These are phyloP conservation scores for Operophtera brumata DNA, from an alignment of 2,888 invertebrate genomes.

Conservation along the genomic window DNA sequence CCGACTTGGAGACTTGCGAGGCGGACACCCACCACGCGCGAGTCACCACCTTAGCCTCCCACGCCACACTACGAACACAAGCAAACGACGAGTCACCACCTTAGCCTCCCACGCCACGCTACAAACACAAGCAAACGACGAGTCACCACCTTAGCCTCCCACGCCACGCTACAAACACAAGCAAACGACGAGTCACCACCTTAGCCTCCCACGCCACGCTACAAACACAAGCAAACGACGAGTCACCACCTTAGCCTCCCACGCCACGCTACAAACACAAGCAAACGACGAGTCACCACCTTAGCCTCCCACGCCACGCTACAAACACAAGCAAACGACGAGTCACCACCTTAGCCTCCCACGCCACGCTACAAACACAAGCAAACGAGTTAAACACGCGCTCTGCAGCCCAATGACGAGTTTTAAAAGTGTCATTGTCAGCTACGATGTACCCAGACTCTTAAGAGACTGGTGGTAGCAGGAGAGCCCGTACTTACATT, in stretches of 20 bases:
- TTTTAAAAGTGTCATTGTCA: no score
- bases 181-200: slow-evolving; percentile 93
- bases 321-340: slow-evolving; percentile 68
- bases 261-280: slow-evolving; percentile 88
- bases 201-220: slow-evolving; percentile 99
- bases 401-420: no score
- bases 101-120: slow-evolving; percentile 99
- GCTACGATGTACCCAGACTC: no score
- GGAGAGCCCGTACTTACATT: no score
- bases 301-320: slow-evolving; percentile 99
- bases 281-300: slow-evolving; percentile 93
- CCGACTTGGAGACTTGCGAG: slow-evolving; percentile 97
- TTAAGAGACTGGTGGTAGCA: no score
- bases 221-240: slow-evolving; percentile 68
- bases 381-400: no score
- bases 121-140: slow-evolving; percentile 68
- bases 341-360: slow-evolving; percentile 98
- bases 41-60: slow-evolving; percentile 98
- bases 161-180: slow-evolving; percentile 88
- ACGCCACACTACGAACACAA: slow-evolving; percentile 88
- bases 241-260: slow-evolving; percentile 98
- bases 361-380: slow-evolving; percentile 88
- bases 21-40: slow-evolving; percentile 98
- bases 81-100: slow-evolving; percentile 93
- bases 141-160: slow-evolving; percentile 98